Conservation (phyloP, 2,113 vertebrate genomes). For the Cheirogaleus medius region DNA sequence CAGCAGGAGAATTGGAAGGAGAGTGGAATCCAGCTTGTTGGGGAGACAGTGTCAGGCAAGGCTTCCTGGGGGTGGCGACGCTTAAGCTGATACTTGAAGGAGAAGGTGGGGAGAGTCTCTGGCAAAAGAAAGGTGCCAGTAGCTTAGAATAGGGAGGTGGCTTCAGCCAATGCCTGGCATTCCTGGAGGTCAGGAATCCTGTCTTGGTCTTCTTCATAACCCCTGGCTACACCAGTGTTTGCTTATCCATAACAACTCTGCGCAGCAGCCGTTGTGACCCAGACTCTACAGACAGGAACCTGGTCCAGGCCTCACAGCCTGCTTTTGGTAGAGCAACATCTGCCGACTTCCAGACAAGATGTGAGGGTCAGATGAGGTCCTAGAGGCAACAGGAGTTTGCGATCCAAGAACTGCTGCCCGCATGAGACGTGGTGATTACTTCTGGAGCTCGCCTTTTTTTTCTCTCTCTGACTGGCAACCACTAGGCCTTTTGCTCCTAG, state of each 20-base stretch:
- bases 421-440: background rate
- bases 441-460: background rate
- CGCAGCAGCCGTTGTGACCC: background rate
- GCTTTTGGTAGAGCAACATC: background rate
- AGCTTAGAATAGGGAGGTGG: background rate
- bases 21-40: background rate
- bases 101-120: background rate
- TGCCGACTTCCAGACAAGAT: background rate
- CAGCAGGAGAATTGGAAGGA: background rate
- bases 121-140: background rate
- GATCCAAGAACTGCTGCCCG: background rate
- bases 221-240: background rate
- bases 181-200: background rate
- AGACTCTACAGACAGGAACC: background rate
- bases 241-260: background rate
- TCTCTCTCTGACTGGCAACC: background rate
- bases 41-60: background rate
- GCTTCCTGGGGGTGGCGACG: background rate
- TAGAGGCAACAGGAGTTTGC: background rate
- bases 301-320: background rate
- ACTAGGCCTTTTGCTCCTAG: background rate
- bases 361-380: constrained; percentile 5
- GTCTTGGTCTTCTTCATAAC: background rate
- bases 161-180: background rate
- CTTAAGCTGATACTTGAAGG: background rate